Base-by-base conservation (phyloP, 1,140 invertebrate species). In the Platyscapa corneri region DNA sequence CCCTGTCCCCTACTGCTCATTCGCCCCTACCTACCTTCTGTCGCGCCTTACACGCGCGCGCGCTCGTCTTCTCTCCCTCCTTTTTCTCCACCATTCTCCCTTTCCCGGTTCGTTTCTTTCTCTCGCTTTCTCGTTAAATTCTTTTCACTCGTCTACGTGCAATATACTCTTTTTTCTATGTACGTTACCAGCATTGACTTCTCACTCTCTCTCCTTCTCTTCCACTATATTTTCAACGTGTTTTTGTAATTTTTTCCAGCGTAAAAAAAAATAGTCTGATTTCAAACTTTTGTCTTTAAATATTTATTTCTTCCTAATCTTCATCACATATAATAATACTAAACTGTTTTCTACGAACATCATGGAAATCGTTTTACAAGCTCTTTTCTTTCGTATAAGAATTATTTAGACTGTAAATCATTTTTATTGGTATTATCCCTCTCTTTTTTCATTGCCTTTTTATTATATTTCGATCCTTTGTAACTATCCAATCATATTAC, bases 401-500 rank as follows among this genome's bases (percentile, higher is more conserved):
- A 67, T 67, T 67, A 67, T 67, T 67, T 32, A 32, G 30, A 3
- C n/a, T 67, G 8, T 34, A 67, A 30, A 67, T 34, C 32, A 30
- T 16, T 79, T 79, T 65, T 81, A 65, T 16, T 30, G 1, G 27
- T 18, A 64, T 82, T 23, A 72, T 16, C n/a, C 77, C 85, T 81
- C 77, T 42, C 34, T 34, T 7, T 30, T 70, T 20, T 46, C 30
- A 23, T 14, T 77, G 7, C 14, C 30, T 77, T 30, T 34, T 12
- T 34, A 32, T 60, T 14, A 39, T 74, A 32, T 86, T 74, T 81
- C 77, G 60, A 74, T 65, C 75, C 81, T 77, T 53, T 64, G 30
- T 70, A 56, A 65, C 64, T 32, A 42, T 23, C 27, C 12, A 34
- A 20, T 5, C 3, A 39, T 10, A 39, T 3, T 72, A 20, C 30